phyloP scores from a whole-genome alignment of 2,888 invertebrate genomes.

The Drosophila meridiana region DNA sequence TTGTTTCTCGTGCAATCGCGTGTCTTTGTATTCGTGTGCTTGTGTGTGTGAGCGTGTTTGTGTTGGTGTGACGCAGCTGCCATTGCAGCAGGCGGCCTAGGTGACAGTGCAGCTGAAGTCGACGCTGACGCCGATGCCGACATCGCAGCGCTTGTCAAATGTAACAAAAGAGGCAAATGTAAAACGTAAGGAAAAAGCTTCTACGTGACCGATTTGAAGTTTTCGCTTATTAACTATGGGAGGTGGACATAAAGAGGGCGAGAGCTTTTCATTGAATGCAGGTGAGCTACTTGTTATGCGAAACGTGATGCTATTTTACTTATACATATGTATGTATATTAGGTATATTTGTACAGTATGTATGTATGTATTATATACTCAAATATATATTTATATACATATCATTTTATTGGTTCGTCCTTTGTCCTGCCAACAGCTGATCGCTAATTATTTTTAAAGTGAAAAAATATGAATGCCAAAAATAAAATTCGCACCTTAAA shows the following conservation, averaged over 20 bases:
- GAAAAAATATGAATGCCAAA: constrained; percentile 5
- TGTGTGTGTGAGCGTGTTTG: constrained; percentile 25
- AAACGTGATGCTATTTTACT: constrained; percentile 48
- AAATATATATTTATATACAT: background rate
- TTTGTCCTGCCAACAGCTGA: constrained; percentile 34
- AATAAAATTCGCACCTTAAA: constrained; percentile 39
- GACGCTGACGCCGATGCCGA: constrained; percentile 9
- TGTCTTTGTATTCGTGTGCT: background rate
- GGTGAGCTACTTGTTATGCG: constrained; percentile 50
- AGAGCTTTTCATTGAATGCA: constrained; percentile 58
- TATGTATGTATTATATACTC: background rate
- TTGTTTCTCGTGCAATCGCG: constrained; percentile 42
- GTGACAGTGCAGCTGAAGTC: constrained; percentile 43
- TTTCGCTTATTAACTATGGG: constrained; percentile 30
- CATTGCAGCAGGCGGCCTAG: constrained; percentile 46
- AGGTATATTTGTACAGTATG: background rate
- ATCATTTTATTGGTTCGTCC: background rate
- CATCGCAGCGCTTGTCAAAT: constrained; percentile 34
- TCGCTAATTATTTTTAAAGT: constrained; percentile 4
- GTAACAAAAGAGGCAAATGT: constrained; percentile 41
- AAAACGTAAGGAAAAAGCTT: constrained; percentile 54
- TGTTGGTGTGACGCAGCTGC: constrained; percentile 45
- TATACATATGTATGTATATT: background rate
- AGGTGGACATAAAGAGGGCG: constrained; percentile 26
- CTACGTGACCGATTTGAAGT: constrained; percentile 70